These are phyloP conservation scores for Gila robusta DNA, from an alignment of 2,797 vertebrate genomes.

Conservation along the genomic window DNA sequence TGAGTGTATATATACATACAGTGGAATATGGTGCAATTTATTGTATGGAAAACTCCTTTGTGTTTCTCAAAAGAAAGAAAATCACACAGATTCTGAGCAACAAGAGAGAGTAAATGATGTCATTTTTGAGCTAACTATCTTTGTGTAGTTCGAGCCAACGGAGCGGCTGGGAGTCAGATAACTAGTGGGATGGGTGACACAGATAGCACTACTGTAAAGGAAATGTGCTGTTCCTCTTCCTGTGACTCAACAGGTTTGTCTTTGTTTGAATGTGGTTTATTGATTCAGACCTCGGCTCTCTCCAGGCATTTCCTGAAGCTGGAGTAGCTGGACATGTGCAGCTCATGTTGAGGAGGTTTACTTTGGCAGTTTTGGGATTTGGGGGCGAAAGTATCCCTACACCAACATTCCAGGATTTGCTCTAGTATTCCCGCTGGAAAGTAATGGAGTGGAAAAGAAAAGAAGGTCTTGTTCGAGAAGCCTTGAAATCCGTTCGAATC, in stretches of 20 bases:
- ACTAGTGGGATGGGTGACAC: background rate
- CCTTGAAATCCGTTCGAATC: slow-evolving; percentile 68
- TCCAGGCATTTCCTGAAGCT: slow-evolving; percentile 81
- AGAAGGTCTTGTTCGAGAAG: slow-evolving; percentile 69
- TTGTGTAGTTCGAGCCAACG: background rate
- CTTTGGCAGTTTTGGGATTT: slow-evolving; percentile 76
- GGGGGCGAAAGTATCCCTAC: slow-evolving; percentile 63
- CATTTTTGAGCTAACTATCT: background rate
- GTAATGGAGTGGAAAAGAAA: slow-evolving; percentile 69
- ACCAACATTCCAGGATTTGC: slow-evolving; percentile 79
- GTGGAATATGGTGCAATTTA: background rate
- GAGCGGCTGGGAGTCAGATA: background rate
- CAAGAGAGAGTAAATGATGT: background rate
- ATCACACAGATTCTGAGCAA: background rate
- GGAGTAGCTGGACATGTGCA: slow-evolving; percentile 77
- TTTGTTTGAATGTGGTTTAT: slow-evolving; percentile 70
- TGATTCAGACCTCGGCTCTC: slow-evolving; percentile 75
- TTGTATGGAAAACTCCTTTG: background rate
- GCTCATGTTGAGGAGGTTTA: slow-evolving; percentile 77
- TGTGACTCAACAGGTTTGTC: slow-evolving; percentile 72
- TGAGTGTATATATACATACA: background rate
- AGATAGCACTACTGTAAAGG: slow-evolving; percentile 37
- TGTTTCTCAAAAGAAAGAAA: background rate
- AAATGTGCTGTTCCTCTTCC: slow-evolving; percentile 56
- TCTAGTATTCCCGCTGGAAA: slow-evolving; percentile 76